A percentile compares a stretch with the other conserved stretches of the same genome.
Evolutionary conservation across 2,797 vertebrate species (phyloP).

Genomic region (Capromys pilorides): DNA sequence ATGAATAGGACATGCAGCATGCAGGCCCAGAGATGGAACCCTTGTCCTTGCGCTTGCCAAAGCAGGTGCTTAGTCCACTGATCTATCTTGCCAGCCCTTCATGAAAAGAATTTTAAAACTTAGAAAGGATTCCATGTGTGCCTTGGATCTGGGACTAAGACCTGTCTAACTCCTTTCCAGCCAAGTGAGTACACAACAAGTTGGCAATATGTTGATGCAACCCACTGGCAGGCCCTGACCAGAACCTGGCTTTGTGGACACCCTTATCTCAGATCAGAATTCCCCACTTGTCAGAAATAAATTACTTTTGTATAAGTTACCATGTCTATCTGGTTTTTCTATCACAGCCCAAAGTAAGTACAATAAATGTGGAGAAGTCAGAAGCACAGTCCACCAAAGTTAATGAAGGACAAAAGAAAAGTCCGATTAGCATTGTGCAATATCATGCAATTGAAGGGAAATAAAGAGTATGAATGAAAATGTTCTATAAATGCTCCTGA

Average conservation of each 20-base stretch:
- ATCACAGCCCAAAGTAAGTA: background rate
- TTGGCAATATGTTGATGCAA: background rate
- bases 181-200: background rate
- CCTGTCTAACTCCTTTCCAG: background rate
- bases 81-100: too few relatives aligned
- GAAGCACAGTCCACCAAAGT: background rate
- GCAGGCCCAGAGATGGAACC: too few relatives aligned
- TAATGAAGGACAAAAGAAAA: background rate
- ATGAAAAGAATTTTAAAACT: too few relatives aligned
- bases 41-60: too few relatives aligned
- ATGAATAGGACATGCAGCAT: background rate
- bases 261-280: background rate
- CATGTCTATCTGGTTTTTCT: background rate
- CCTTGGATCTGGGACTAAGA: background rate
- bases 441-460: background rate
- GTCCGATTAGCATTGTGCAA: background rate
- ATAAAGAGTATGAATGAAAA: background rate
- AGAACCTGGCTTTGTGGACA: background rate
- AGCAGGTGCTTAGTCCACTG: too few relatives aligned
- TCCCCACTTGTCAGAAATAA: background rate
- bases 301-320: background rate
- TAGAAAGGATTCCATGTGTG: too few relatives aligned
- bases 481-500: conserved; percentile 2
- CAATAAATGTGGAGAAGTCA: background rate
- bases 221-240: background rate